Evolutionary conservation across 2,113 vertebrate species (phyloP), one percentile per base, ranked within the genome.

Genomic region (Triplophysa rosa): DNA sequence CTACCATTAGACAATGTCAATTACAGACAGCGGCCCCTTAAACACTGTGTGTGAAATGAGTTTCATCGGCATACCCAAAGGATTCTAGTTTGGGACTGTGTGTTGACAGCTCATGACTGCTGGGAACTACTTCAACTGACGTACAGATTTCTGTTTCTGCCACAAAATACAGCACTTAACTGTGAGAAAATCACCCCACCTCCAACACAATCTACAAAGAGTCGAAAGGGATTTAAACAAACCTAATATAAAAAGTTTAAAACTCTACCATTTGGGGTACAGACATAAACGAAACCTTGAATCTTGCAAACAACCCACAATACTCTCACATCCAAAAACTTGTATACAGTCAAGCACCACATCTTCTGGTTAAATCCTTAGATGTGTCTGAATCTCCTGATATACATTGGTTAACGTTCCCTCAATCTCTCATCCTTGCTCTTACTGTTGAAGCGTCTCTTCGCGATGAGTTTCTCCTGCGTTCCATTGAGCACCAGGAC

Each of bases 391-490:
- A 54, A 7, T 19, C 19, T n/a, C 2, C 9, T 58, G 7, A n/a
- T n/a, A 58, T 58, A 8, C 1, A 58, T 58, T 9, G 16, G 33
- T 67, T 64, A 29, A 64, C 12, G 7, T 64, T 26, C n/a, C 52
- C 33, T 71, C 8, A 17, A 37, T 13, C 23, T 16, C 17, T 40
- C 61, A 56, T 64, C 33, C 10, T 26, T 10, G 6, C 2, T 80
- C 96, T 95, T 95, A 97, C 95, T 96, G 77, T 95, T 95, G 84
- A 98, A 97, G 86, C 94, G 92, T 84, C 94, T 93, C 77, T 93
- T 97, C 33, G 94, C 96, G 2, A 97, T 92, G 61, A 96, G 91
- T 29, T 88, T 89, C 83, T 95, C 94, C 21, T 93, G 89, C 0
- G 94, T 95, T 58, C 94, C 92, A 0, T 95, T 95, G 52, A 98